Base-by-base conservation (phyloP, 1,140 invertebrate species). In the Lethrus apterus region DNA sequence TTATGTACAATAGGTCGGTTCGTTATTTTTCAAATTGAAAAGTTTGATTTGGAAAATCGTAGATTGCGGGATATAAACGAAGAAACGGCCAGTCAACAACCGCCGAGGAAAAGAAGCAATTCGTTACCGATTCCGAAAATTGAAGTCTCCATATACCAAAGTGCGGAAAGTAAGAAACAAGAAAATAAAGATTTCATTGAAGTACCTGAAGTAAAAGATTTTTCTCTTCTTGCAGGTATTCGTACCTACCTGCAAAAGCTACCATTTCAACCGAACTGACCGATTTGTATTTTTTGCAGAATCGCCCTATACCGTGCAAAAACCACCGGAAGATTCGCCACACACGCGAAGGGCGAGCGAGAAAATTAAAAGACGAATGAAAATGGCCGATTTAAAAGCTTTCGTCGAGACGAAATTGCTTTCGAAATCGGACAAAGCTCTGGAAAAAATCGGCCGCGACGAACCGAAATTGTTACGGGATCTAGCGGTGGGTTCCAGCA, bases 41-140 rank as follows among this genome's bases (percentile, higher is more conserved):
- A 26, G 4, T 5, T 26, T 5, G 24, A 5, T 50, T 50, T 47
- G 26, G 15, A 36, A 26, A 7, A 7, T 26, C n/a, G 24, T 26
- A 90, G 88, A 59, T 70, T 92, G 24, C 73, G 84, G 44, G 84
- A 86, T 55, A 86, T 91, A 43, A 84, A 78, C 50, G 87, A 91
- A 62, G 83, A 89, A 56, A 78, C 78, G 20, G 79, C 80, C 1
- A 76, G 76, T 30, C 77, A 80, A 46, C 79, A 83, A 55, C 76
- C 78, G 50, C 83, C 84, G 51, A 70, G 90, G 43, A 80, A 84
- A 58, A 71, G 93, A 40, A 94, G 92, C 55, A 92, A 90, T 62
- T 96, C 93, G 0, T 69, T 96, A 33, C 93, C 93, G 0, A 92
- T 93, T 64, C 90, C 90, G 7, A 92, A 94, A 74, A 90, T 92